These are phyloP conservation scores for Myodes glareolus DNA, from an alignment of 2,113 vertebrate species.

Conservation along the genomic window DNA sequence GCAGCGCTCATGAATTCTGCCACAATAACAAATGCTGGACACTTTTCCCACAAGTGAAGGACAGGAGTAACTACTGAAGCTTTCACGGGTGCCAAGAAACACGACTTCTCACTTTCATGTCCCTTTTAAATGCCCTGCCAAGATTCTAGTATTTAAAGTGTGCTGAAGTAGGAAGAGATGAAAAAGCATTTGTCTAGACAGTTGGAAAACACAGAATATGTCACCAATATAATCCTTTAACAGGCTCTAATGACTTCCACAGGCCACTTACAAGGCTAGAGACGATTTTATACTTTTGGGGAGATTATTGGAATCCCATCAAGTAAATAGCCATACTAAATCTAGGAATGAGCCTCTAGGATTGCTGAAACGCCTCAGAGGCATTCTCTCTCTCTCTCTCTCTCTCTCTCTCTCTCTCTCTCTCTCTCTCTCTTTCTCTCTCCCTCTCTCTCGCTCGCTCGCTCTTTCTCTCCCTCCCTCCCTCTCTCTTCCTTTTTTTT, in stretches of 20 bases:
- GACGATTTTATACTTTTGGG: neutral
- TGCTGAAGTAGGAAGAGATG: neutral
- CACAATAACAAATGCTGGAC: neutral
- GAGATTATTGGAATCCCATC: neutral
- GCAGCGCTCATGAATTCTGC: neutral
- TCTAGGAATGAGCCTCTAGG: neutral
- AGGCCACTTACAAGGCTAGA: neutral
- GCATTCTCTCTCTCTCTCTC: rapidly evolving
- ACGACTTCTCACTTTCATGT: neutral
- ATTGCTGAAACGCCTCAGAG: neutral
- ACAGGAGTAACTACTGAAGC: neutral
- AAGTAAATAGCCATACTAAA: neutral
- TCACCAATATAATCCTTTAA: neutral
- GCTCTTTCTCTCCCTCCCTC: too few relatives aligned
- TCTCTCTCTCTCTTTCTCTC: neutral
- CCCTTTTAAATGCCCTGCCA: neutral
- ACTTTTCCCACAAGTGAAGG: neutral
- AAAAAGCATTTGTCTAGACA: neutral
- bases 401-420: neutral
- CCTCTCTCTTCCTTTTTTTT: neutral
- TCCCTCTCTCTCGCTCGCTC: rapidly evolving
- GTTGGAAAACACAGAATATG: neutral
- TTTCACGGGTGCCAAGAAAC: neutral
- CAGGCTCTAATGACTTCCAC: neutral
- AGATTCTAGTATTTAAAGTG: neutral